These are phyloP conservation scores for Malachius bipustulatus DNA, from an alignment of 2,888 invertebrate genomes.

Conservation along the genomic window DNA sequence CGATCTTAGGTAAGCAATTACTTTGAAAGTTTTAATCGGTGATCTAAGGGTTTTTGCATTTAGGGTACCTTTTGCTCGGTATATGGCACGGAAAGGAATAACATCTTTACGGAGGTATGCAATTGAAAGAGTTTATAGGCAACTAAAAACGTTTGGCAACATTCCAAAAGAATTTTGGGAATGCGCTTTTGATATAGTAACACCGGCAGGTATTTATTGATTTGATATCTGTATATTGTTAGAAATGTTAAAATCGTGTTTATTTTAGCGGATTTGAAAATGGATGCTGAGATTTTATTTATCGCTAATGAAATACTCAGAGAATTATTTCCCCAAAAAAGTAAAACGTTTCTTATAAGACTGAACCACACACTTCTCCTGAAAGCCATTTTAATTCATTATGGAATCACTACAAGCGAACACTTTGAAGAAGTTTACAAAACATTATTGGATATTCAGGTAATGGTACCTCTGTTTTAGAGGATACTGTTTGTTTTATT, in stretches of 20 bases:
- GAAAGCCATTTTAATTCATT: slow-evolving; percentile 63
- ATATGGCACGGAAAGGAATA: slow-evolving; percentile 68
- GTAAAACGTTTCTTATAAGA: slow-evolving; percentile 54
- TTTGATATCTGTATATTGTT: neutral
- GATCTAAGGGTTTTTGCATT: slow-evolving; percentile 11
- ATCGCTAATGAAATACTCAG: slow-evolving; percentile 64
- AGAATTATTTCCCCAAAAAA: slow-evolving; percentile 52
- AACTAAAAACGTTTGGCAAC: slow-evolving; percentile 64
- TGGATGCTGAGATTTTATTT: slow-evolving; percentile 77
- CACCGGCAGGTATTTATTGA: slow-evolving; percentile 44
- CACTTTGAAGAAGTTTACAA: too few species aligned
- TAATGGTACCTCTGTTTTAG: too few species aligned
- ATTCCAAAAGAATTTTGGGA: slow-evolving; percentile 84
- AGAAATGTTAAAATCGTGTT: slow-evolving; percentile 6
- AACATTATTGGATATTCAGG: too few species aligned
- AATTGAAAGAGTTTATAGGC: slow-evolving; percentile 76
- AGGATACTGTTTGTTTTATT: too few species aligned
- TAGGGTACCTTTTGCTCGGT: slow-evolving; percentile 65
- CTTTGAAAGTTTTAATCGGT: slow-evolving; percentile 1
- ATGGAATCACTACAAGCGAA: slow-evolving; percentile 62
- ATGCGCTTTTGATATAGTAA: slow-evolving; percentile 88
- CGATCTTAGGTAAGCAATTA: slow-evolving; percentile 52
- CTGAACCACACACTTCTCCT: slow-evolving; percentile 71
- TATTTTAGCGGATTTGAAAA: slow-evolving; percentile 51
- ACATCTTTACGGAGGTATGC: slow-evolving; percentile 72